Base-by-base conservation (phyloP, 2,113 vertebrate species). In the Hepsetus odoe region DNA sequence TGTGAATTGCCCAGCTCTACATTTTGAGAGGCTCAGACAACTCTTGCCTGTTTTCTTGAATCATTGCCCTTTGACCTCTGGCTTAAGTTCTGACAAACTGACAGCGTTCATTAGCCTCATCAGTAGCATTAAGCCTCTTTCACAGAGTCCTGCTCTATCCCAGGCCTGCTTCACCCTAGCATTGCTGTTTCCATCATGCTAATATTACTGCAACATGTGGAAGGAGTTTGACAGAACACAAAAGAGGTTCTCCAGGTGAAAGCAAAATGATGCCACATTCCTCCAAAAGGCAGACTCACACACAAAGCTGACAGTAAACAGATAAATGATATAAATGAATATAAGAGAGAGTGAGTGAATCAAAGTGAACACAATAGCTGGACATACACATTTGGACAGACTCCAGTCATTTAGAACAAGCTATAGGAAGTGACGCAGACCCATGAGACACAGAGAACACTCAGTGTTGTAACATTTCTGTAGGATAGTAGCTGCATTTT, bases 21-120 rank as follows among this genome's bases (percentile, higher is more conserved):
- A n/a, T n/a, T n/a, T n/a, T n/a, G n/a, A n/a, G n/a, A n/a, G n/a
- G n/a, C n/a, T n/a, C 82, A 87, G 86, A 89, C 87, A 80, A 83
- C 71, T 80, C 67, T 62, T 83, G 81, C 84, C 88, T 87, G 82
- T 84, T 88, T 74, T 67, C 7, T 68, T 77, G 82, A 86, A 72
- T 77, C 55, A 8, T 53, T 90, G 89, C 71, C 86, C 90, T 88
- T 74, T 90, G 87, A 88, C 86, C 84, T 59, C 30, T 62, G 82
- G 77, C 81, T 87, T 88, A 83, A 82, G 83, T 79, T 49, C 73
- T 85, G 86, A 86, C 86, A 83, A 86, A 83, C 80, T 84, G 69
- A 86, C 85, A 85, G 18, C 77, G 83, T 85, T 87, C 86, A 85
- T 90, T 88, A 90, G 83, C 86, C 86, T 86, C 85, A 89, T 90